Evolutionary conservation across 2,888 invertebrate species (phyloP).

Genomic region (Abscondita cerata): DNA sequence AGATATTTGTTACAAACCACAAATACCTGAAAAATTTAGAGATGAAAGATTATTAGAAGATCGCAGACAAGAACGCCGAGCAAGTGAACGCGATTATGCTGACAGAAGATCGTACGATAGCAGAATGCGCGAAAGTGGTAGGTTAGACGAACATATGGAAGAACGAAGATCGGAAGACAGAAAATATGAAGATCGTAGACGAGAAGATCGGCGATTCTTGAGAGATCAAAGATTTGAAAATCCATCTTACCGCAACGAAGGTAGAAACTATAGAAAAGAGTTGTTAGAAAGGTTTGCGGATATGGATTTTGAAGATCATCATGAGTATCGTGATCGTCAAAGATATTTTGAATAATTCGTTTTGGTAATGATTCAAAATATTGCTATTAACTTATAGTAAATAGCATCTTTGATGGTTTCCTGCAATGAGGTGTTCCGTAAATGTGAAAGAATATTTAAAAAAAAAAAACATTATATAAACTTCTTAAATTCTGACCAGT

Average conservation of each 20-base stretch:
- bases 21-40: slow-evolving; percentile 55
- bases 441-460: slow-evolving; percentile 53
- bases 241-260: slow-evolving; percentile 46
- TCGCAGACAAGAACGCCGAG: slow-evolving; percentile 25
- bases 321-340: slow-evolving; percentile 54
- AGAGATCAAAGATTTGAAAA: slow-evolving; percentile 20
- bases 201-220: slow-evolving; percentile 18
- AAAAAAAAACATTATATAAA: slow-evolving; percentile 40
- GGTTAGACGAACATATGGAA: slow-evolving; percentile 41
- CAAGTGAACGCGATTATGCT: slow-evolving; percentile 26
- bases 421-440: slow-evolving; percentile 60
- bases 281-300: slow-evolving; percentile 57
- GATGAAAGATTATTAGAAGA: slow-evolving; percentile 44
- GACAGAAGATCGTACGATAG: slow-evolving; percentile 39
- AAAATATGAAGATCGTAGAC: slow-evolving; percentile 15
- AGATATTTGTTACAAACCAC: slow-evolving; percentile 53
- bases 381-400: slow-evolving; percentile 2
- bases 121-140: slow-evolving; percentile 24
- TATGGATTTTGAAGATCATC: slow-evolving; percentile 57
- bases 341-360: slow-evolving; percentile 54
- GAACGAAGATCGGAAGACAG: slow-evolving; percentile 38
- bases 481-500: slow-evolving; percentile 57
- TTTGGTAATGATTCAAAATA: slow-evolving; percentile 8
- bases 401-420: slow-evolving; percentile 46
- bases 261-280: slow-evolving; percentile 56